Base-by-base conservation (phyloP, 2,888 invertebrate genomes). In the Carpatolechia fugitivella region DNA sequence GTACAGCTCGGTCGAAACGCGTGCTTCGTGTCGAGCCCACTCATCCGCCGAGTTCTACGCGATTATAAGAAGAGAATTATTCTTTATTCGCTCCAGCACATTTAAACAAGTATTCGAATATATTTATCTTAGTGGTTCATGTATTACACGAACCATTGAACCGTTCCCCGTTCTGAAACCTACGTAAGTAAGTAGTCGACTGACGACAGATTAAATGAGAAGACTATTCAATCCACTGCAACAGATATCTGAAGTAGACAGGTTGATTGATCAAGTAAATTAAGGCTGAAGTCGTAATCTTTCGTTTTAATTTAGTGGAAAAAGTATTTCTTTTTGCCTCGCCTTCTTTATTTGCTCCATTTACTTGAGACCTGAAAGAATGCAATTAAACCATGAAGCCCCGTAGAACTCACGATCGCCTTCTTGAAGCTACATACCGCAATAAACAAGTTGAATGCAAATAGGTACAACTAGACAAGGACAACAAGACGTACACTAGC, bases 401-500 rank as follows among this genome's bases (percentile, higher is more conserved):
- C 29, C 55, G 60, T 56, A 55, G 60, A 52, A 52, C 56, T 62
- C 68, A 62, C 61, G 62, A 65, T 62, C 61, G 67, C 62, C 63
- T 63, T 60, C 62, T 69, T 65, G 69, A 65, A 69, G 61, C 74
- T 70, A 73, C 66, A 69, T 63, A 69, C 61, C 64, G 68, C 67
- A 68, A 72, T 72, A 73, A 76, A 74, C 58, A 69, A 75, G 63
- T 69, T 65, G 66, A 64, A 76, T 73, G 74, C 72, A 78, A 76
- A 74, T 66, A 24, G 6, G 24, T 24, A 74, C 73, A 74, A 72
- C 55, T 49, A 57, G 64, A 64, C 57, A 68, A 73, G 74, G 67
- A 72, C 70, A 61, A 66, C 55, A 78, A 77, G 68, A 74, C 68
- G 64, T 70, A 81, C 69, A 72, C 80, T 82, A 81, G 85, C 81